Evolutionary conservation across 2,888 invertebrate species (phyloP).

Genomic region (Acanthacorydalis orientalis): DNA sequence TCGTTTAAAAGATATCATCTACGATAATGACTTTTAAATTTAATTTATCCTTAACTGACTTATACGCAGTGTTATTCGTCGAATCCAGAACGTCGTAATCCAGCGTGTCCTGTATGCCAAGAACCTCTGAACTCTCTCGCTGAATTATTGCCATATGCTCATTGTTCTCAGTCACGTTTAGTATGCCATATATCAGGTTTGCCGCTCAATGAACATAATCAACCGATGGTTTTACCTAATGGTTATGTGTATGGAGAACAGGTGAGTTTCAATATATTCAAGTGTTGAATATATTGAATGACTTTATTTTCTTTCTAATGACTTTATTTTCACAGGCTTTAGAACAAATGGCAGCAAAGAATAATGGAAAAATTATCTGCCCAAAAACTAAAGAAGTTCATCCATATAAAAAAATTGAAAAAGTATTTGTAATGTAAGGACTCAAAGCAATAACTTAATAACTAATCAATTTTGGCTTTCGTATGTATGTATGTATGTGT

Average conservation of each 20-base stretch:
- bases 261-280: conserved; percentile 28
- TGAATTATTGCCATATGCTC: conserved; percentile 76
- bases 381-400: conserved; percentile 89
- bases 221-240: conserved; percentile 97
- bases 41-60: conserved; percentile 19
- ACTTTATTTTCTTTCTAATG: neutral
- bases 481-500: too few species aligned
- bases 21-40: neutral
- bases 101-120: conserved; percentile 86
- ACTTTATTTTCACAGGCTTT: conserved; percentile 52
- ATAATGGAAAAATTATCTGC: conserved; percentile 82
- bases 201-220: conserved; percentile 92
- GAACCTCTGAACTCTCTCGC: conserved; percentile 78
- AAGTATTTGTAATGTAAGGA: conserved; percentile 90
- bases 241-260: conserved; percentile 92
- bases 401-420: conserved; percentile 80
- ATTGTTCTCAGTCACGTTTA: conserved; percentile 88
- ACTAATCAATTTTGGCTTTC: neutral
- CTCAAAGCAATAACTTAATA: neutral
- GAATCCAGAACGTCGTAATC: conserved; percentile 45
- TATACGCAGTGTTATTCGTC: conserved; percentile 53
- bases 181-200: conserved; percentile 82
- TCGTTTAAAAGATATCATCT: neutral
- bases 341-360: conserved; percentile 75
- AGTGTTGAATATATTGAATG: too few species aligned